These are phyloP conservation scores for Coregonus sp. DNA, from an alignment of 2,797 vertebrate species.

Conservation along the genomic window DNA sequence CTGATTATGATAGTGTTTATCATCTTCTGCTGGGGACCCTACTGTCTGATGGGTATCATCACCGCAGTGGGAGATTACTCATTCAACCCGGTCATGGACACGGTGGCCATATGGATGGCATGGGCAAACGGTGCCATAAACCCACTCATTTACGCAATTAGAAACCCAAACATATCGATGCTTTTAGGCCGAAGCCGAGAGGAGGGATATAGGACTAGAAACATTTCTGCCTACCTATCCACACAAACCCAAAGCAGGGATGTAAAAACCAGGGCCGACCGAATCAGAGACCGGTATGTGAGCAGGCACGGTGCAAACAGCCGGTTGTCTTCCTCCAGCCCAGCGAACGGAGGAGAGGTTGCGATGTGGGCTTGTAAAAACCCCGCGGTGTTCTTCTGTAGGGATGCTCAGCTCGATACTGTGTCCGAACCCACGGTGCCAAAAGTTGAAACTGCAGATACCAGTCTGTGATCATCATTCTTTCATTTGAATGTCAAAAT, in stretches of 20 bases:
- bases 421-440: conserved; percentile 54
- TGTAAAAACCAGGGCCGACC: conserved; percentile 62
- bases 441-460: conserved; percentile 76
- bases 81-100: conserved; percentile 85
- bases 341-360: conserved; percentile 76
- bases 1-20: conserved; percentile 92
- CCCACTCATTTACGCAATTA: conserved; percentile 89
- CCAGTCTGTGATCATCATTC: conserved; percentile 78
- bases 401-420: conserved; percentile 78
- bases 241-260: conserved; percentile 68
- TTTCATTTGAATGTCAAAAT: neutral
- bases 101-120: conserved; percentile 87
- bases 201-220: conserved; percentile 92
- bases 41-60: conserved; percentile 88
- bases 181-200: conserved; percentile 86
- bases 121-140: conserved; percentile 97
- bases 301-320: conserved; percentile 69
- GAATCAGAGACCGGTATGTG: conserved; percentile 68
- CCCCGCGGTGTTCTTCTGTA: conserved; percentile 89
- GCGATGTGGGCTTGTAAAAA: conserved; percentile 94
- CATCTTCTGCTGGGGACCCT: conserved; percentile 92
- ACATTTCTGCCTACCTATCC: conserved; percentile 79
- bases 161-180: conserved; percentile 90
- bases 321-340: conserved; percentile 77
- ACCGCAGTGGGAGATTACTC: conserved; percentile 77